Conservation (phyloP, 1,140 invertebrate genomes). For the Triops cancriformis region DNA sequence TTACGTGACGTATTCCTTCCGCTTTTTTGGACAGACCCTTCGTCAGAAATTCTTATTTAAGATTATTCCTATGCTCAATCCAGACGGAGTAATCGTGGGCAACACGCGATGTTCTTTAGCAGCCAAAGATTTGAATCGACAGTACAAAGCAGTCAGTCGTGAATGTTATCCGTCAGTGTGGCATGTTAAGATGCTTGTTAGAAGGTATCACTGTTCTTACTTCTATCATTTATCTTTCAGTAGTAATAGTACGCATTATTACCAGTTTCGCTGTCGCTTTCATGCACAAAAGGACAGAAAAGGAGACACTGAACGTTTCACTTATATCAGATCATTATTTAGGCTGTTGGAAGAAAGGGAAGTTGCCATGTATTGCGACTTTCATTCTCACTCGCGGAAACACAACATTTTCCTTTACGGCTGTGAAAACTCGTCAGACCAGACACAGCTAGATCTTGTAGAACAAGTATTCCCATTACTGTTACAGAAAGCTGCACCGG, state of each 20-base stretch:
- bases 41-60: conserved; percentile 92
- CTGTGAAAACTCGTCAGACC: conserved; percentile 74
- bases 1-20: neutral
- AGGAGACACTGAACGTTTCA: neutral
- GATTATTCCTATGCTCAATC: conserved; percentile 90
- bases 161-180: conserved; percentile 88
- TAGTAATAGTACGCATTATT: conserved; percentile 12
- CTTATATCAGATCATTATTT: conserved; percentile 29
- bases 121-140: conserved; percentile 77
- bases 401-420: conserved; percentile 95
- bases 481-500: conserved; percentile 82
- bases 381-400: conserved; percentile 88
- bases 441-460: conserved; percentile 58
- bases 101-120: conserved; percentile 82
- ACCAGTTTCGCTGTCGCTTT: neutral
- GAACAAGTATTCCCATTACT: conserved; percentile 88
- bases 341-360: conserved; percentile 84
- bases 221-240: neutral
- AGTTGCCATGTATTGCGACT: conserved; percentile 86
- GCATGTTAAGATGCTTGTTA: conserved; percentile 71
- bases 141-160: conserved; percentile 69
- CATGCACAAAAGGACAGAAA: neutral
- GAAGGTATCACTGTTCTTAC: conserved; percentile 48
- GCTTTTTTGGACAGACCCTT: conserved; percentile 49
- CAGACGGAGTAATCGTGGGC: conserved; percentile 90